Evolutionary conservation across 1,140 invertebrate genomes (phyloP), one percentile per base, ranked within the genome.

Genomic region (Macrobrachium nipponense): DNA sequence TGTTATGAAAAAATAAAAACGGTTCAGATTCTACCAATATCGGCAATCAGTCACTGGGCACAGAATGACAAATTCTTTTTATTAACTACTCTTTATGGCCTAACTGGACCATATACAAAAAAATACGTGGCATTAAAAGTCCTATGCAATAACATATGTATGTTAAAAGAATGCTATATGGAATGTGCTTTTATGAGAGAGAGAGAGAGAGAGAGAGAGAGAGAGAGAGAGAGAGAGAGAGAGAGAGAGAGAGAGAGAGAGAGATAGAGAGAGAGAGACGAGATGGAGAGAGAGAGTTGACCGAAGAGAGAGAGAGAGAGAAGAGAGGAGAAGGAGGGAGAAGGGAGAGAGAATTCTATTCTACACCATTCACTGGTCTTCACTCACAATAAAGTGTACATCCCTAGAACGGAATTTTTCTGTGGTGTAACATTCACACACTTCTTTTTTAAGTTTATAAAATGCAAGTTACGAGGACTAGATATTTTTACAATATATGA

Each of bases 211-310:
- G 27, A 36, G 51, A n/a, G 66, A 70, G 66, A 70, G 66, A 70
- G 66, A 70, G 66, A 70, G 66, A 70, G 66, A 70, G 66, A 70
- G 66, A 70, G 66, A 70, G 66, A 70, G 66, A 70, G 66, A 70
- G 66, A 70, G 66, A 70, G 66, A 70, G 66, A 70, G 66, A 70
- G 66, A 70, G 66, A 70, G 66, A 70, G 66, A 70, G 17, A 70
- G 10, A 70, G 66, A 70, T 11, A 70, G 66, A 70, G 66, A 70
- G 66, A 70, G 66, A 70, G 66, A 70, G 66, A 70, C n/a, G 66
- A 70, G 66, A 70, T 11, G 18, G 66, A 70, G 66, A 70, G 66
- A 70, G 66, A 70, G n/a, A n/a, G n/a, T n/a, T n/a, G n/a, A n/a
- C n/a, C n/a, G n/a, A n/a, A 70, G 66, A 70, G 66, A 70, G 66